phyloP scores from a whole-genome alignment of 2,888 invertebrate genomes.

The Eupithecia tripunctaria region DNA sequence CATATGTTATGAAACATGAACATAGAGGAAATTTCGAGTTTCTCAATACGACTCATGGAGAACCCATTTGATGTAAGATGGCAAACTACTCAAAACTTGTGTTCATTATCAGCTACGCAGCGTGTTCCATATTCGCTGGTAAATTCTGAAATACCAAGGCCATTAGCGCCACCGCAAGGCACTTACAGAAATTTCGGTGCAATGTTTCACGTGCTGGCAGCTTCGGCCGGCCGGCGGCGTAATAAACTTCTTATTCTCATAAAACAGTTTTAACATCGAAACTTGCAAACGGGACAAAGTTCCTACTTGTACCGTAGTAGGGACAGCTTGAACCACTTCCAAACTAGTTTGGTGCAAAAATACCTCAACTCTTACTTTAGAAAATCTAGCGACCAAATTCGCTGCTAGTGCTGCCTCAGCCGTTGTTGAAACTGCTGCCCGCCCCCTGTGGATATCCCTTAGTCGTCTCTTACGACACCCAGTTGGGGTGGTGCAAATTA shows the following conservation, averaged over 20 bases:
- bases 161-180: slow-evolving; percentile 24
- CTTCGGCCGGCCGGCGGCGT: slow-evolving; percentile 21
- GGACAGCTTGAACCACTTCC: not conserved
- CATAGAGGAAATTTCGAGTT: not conserved
- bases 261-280: slow-evolving; percentile 62
- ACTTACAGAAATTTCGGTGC: slow-evolving; percentile 25
- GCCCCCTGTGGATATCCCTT: no score
- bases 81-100: not conserved
- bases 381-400: not conserved
- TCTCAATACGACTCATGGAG: not conserved
- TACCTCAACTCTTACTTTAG: not conserved
- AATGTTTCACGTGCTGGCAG: slow-evolving; percentile 35
- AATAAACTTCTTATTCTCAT: slow-evolving; percentile 54
- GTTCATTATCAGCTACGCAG: not conserved
- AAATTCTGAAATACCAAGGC: slow-evolving; percentile 15
- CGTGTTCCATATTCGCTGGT: not conserved
- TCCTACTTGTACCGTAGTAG: slow-evolving; percentile 60
- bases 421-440: not conserved
- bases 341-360: not conserved
- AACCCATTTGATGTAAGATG: not conserved
- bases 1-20: not conserved
- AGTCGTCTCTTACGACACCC: no score
- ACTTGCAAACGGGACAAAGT: slow-evolving; percentile 61
- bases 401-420: not conserved
- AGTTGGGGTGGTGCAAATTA: no score